Base-by-base conservation (phyloP, 2,113 vertebrate species). In the Heterotis niloticus region DNA sequence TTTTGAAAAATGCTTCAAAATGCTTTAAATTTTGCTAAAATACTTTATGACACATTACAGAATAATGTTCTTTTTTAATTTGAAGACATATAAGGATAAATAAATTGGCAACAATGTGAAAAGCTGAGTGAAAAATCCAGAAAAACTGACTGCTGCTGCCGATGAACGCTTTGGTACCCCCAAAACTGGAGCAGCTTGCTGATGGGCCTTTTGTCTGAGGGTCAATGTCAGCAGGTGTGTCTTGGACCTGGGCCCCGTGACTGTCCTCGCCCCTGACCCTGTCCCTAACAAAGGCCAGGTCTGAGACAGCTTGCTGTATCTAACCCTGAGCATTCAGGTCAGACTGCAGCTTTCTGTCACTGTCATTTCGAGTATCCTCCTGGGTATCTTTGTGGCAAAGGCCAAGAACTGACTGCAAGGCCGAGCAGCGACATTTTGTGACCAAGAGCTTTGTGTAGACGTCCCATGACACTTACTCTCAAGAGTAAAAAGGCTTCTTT, bases 261-360 rank as follows among this genome's bases (percentile, higher is more conserved):
- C 34, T 5, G 69, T 72, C 54, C 18, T 11, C 28, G 34, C 68
- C 44, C 54, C 51, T 11, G 68, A 7, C 68, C 51, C 1, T 11
- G 18, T 9, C 18, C 34, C 68, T 70, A 70, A 70, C 68, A 70
- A 70, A 70, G 28, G 34, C 34, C 34, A 44, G 34, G 34, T 44
- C 34, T 10, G 10, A 10, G 3, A 20, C 10, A 11, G 68, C 68
- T 70, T 17, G 18, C 34, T 70, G 28, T 1, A 26, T 18, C 17
- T 20, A 9, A 1, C 68, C 68, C 20, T n/a, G n/a, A 18, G 5
- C 14, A 17, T 20, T 0, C 17, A 44, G 44, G 44, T 71, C 69
- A n/a, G 11, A n/a, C 20, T 17, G 29, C 69, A 71, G 52, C 76
- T 65, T 67, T 78, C 76, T 68, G 76, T 78, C 54, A 51, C 20